Base-by-base conservation (phyloP, 2,888 invertebrate genomes). In the Steromphala cineraria region DNA sequence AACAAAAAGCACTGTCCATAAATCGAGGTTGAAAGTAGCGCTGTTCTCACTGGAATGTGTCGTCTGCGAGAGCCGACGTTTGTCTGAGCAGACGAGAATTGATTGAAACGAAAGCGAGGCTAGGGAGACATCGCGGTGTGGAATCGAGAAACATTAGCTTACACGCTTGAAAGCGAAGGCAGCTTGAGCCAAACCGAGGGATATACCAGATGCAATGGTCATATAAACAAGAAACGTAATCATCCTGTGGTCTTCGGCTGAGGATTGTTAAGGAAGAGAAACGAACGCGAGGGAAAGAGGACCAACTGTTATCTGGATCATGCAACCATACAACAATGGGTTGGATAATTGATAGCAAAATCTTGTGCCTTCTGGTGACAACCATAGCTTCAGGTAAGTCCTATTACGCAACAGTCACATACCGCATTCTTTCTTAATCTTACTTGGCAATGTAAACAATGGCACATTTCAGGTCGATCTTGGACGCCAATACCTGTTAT, bases 251-350 rank as follows among this genome's bases (percentile, higher is more conserved):
- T 24, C 28, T 46, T 46, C 46, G 10, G 13, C 46, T 46, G 46
- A 46, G 10, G 46, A 46, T 46, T 13, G 46, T 46, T 36, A 1
- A 46, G 46, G 46, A 46, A 46, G 46, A 46, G 46, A 8, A 46
- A 46, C 10, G 46, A 10, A 13, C 5, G 10, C 36, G 36, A 36
- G 46, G 46, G 46, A 10, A 46, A 5, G 46, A 46, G 46, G 62
- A 62, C 62, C n/a, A 28, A 24, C 28, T 24, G 62, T 24, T 28
- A 62, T 15, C 28, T 62, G 62, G 77, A 77, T 55, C 56, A 77
- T 77, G 77, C 77, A 17, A 77, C 77, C 77, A 56, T n/a, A 77
- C 77, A 77, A 77, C 55, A 53, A 77, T 77, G 77, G 56, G 36
- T 55, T 36, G 36, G 53, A 55, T 53, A 53, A 56, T 53, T 77